Base-by-base conservation (phyloP, 37 sponge, comb jelly and placozoan species). In the Beroe forskalii region DNA sequence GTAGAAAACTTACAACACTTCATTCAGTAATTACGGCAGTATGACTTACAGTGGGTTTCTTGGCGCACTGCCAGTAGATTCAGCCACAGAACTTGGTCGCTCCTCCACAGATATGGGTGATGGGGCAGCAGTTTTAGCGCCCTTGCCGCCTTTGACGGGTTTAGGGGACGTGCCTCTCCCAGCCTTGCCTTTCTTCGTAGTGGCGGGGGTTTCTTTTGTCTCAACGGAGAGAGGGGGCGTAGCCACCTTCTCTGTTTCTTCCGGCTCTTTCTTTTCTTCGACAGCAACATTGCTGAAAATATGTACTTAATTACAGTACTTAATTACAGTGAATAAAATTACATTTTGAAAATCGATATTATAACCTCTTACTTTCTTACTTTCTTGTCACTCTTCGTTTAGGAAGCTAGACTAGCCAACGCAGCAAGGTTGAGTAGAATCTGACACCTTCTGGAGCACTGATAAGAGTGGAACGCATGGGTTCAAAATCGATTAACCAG, bases 71-170 rank as follows among this genome's bases (percentile, higher is more conserved):
- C 55, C 55, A 23, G 86, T 80, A 1, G 86, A 80, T 25, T 80
- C 86, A 6, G 86, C 86, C 28, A 80, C 86, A 44, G 86, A 80
- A 44, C 86, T 44, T 28, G 86, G 86, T 1, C 86, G n/a, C 86
- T 80, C 86, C 28, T 80, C 86, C 48, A 80, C 86, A 44, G 86
- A 80, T 6, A 80, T 80, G 25, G 86, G 86, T 28, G 86, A 80
- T 1, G 86, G 86, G 35, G 86, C 86, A 25, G 86, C n/a, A n/a
- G 86, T 43, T 43, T 80, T 80, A 44, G 86, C 35, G 14, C 55
- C 86, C 86, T 80, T 80, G 44, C 14, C 43, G n/a, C 86, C 86
- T 25, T 80, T 80, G 19, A 38, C 40, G 19, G 86, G 86, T 80
- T 80, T 80, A 43, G 86, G 86, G 35, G 86, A 80, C 30, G 86